These are phyloP conservation scores for Nycticryphes semicollaris DNA, from an alignment of 2,113 vertebrate species.

Conservation along the genomic window DNA sequence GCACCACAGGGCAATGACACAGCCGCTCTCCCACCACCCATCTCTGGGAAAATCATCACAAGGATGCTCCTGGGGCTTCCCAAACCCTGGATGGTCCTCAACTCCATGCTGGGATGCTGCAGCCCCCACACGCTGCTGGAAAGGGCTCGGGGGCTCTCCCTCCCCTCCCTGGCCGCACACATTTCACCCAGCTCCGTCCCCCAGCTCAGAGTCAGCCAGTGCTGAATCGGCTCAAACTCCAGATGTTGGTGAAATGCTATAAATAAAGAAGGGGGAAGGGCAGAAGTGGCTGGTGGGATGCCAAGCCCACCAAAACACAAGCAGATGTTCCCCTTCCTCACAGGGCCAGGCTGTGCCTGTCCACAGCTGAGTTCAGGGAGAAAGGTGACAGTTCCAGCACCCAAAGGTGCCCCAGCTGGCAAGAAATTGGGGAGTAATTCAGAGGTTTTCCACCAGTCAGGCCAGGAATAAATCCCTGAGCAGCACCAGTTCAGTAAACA, in stretches of 20 bases:
- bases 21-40: neutral
- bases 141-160: neutral
- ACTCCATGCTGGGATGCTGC: rapidly evolving
- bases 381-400: neutral
- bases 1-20: rapidly evolving
- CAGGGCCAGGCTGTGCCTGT: neutral
- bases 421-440: neutral
- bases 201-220: neutral
- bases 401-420: neutral
- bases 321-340: slow-evolving; percentile 3
- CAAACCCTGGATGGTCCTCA: rapidly evolving
- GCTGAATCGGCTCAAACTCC: neutral
- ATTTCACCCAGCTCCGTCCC: neutral
- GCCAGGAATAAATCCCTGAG: neutral
- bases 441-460: neutral
- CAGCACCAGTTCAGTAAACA: neutral
- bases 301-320: neutral
- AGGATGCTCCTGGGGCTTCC: neutral
- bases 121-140: rapidly evolving
- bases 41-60: rapidly evolving
- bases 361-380: neutral
- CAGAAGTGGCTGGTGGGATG: neutral
- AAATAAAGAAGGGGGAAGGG: slow-evolving; percentile 47
- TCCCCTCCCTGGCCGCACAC: neutral
- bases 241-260: slow-evolving; percentile 39